Conservation (phyloP, 2,888 invertebrate species). For the Pachymerium ferrugineum region DNA sequence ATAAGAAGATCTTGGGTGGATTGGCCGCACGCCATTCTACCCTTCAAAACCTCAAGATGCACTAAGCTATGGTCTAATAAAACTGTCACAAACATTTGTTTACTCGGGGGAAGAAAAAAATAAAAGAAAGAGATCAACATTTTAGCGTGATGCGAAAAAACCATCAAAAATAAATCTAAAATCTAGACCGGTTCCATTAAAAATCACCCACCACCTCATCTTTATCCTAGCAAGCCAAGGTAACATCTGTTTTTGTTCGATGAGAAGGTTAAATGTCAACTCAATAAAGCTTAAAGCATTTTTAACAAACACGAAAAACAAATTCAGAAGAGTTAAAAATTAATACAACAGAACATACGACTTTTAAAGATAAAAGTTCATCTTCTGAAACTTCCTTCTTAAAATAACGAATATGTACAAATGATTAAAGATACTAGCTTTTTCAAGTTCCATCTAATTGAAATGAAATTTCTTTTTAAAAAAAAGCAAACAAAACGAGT, state of each 20-base stretch:
- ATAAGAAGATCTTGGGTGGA: no score
- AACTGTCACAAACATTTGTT: slow-evolving; percentile 27
- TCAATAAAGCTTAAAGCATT: neutral
- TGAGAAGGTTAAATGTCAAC: neutral
- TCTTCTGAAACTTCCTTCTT: no score
- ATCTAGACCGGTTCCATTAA: neutral
- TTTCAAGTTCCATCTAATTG: no score
- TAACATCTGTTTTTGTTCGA: neutral
- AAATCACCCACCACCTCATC: neutral
- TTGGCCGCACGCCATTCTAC: neutral
- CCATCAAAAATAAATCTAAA: neutral
- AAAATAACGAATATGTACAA: no score
- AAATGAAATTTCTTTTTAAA: no score
- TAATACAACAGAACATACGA: no score
- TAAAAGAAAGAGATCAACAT: neutral
- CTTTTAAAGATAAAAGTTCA: no score
- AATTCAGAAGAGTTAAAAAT: no score
- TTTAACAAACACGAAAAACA: neutral
- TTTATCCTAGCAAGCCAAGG: neutral
- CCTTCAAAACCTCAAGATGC: slow-evolving; percentile 16
- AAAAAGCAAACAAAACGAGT: no score
- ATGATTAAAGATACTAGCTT: no score
- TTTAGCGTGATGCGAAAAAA: neutral
- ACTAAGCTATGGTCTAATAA: slow-evolving; percentile 25
- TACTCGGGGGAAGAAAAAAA: neutral